phyloP scores from a whole-genome alignment of 2,888 invertebrate genomes.

The Busseola fusca region DNA sequence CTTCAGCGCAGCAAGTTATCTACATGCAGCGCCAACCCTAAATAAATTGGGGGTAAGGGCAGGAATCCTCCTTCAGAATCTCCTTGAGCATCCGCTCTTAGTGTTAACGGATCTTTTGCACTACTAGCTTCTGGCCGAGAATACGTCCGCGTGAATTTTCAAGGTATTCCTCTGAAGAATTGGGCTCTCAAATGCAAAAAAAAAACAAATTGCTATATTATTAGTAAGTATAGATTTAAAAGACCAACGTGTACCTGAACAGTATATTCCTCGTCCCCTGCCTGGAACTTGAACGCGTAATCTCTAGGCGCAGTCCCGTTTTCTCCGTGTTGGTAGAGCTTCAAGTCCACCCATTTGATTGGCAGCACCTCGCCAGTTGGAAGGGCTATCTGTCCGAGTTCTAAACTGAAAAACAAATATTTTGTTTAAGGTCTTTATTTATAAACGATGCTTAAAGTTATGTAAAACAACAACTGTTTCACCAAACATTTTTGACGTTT shows the following conservation, averaged over 20 bases:
- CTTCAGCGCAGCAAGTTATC: no score
- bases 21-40: no score
- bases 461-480: no score
- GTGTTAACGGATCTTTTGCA: neutral
- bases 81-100: no score
- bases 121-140: no score
- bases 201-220: no score
- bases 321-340: conserved; percentile 92
- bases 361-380: conserved; percentile 87
- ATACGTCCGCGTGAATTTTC: no score
- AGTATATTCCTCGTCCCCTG: conserved; percentile 87
- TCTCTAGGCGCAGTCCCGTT: conserved; percentile 90
- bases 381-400: conserved; percentile 90
- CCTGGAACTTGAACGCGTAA: conserved; percentile 90
- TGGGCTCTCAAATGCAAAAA: no score
- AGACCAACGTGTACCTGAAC: conserved; percentile 82
- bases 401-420: conserved; percentile 83
- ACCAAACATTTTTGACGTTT: no score
- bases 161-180: no score
- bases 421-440: no score
- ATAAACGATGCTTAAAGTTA: no score
- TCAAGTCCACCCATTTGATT: conserved; percentile 90
- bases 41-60: neutral
- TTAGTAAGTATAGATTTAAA: neutral
- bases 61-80: neutral